Evolutionary conservation across 2,888 invertebrate species (phyloP).

Genomic region (Nymphalis c-album): DNA sequence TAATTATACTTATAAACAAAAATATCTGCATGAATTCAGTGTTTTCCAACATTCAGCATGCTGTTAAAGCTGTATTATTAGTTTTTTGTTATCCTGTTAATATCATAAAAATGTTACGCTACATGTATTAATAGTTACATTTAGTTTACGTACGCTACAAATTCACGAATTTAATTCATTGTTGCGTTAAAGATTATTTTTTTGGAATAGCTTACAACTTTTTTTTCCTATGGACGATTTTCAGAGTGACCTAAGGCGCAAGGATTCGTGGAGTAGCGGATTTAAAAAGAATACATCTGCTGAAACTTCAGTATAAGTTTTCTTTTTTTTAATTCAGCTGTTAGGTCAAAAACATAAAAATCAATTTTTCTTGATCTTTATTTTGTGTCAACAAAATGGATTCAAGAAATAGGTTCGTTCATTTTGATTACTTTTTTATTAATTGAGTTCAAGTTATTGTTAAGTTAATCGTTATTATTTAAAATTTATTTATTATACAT

Average conservation of each 20-base stretch:
- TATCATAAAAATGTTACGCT: conserved; percentile 9
- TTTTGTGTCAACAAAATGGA: background rate
- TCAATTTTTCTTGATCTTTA: background rate
- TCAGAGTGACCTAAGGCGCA: conserved; percentile 75
- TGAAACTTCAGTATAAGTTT: conserved; percentile 76
- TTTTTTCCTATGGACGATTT: conserved; percentile 50
- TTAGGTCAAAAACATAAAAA: background rate
- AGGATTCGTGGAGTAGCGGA: conserved; percentile 75
- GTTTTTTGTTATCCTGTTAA: conserved; percentile 10
- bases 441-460: too few relatives aligned
- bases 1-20: background rate
- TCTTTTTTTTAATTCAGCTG: background rate
- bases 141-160: conserved; percentile 7
- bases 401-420: background rate
- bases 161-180: conserved; percentile 10
- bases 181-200: background rate
- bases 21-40: conserved; percentile 22
- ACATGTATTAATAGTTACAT: conserved; percentile 4
- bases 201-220: conserved; percentile 20
- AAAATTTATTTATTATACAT: too few relatives aligned
- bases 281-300: conserved; percentile 69
- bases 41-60: conserved; percentile 20
- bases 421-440: background rate
- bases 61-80: conserved; percentile 7
- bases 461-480: too few relatives aligned